These are phyloP conservation scores for Peromyscus leucopus DNA, from an alignment of 2,113 vertebrate genomes.

Conservation along the genomic window DNA sequence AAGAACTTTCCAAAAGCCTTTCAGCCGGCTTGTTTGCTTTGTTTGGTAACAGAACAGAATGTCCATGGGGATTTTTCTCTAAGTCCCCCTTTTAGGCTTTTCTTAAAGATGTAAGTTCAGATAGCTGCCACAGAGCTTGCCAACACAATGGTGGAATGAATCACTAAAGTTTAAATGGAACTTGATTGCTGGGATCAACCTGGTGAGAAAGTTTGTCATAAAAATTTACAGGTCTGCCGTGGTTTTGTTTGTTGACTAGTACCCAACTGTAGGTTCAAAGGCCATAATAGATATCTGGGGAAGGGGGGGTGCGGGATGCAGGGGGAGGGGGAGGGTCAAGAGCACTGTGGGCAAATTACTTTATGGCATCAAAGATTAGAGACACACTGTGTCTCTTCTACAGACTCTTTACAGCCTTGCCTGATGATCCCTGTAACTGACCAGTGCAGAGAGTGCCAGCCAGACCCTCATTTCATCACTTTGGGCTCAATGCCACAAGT, in stretches of 20 bases:
- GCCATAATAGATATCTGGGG: background rate
- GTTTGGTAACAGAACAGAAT: conserved; percentile 54
- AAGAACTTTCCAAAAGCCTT: conserved; percentile 12
- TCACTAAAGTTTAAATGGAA: background rate
- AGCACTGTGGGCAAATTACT: background rate
- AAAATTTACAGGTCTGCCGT: background rate
- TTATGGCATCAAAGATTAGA: background rate
- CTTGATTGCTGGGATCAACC: background rate
- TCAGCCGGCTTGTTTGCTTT: background rate
- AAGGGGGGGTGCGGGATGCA: too few relatives aligned
- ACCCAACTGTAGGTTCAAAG: background rate
- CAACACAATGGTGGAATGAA: background rate
- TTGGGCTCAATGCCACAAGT: background rate
- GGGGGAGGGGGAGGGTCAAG: background rate
- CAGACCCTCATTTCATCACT: background rate
- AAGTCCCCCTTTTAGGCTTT: conserved; percentile 29
- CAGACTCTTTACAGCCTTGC: background rate
- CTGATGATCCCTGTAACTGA: background rate
- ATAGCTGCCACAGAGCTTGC: background rate
- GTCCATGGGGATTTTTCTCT: background rate
- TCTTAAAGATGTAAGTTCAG: background rate
- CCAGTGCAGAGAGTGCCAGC: background rate
- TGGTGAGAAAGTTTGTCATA: conserved; percentile 23
- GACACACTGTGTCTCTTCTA: background rate
- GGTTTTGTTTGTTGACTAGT: background rate